Evolutionary conservation across 1,140 invertebrate species (phyloP).

Genomic region (Drosophila funebris): DNA sequence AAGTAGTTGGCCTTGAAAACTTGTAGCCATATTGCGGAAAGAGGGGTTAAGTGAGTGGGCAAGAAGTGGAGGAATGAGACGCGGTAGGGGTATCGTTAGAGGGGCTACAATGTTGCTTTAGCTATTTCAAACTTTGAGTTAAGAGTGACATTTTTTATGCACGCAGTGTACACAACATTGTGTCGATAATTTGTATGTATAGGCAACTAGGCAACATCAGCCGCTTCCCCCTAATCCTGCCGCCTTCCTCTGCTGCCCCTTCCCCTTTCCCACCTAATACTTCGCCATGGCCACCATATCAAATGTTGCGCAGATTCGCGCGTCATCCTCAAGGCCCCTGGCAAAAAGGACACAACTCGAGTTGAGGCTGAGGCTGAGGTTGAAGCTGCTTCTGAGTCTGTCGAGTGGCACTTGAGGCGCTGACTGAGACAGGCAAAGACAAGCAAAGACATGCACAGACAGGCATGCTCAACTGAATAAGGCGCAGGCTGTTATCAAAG

Average conservation of each 20-base stretch:
- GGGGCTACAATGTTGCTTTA: neutral
- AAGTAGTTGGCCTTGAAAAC: conserved; percentile 57
- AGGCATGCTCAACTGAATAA: conserved; percentile 39
- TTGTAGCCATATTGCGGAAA: conserved; percentile 54
- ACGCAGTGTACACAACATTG: conserved; percentile 53
- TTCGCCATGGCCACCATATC: conserved; percentile 18
- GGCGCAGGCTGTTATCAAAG: conserved; percentile 58
- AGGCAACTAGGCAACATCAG: conserved; percentile 42
- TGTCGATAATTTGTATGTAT: conserved; percentile 74
- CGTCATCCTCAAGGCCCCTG: conserved; percentile 54
- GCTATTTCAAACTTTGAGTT: conserved; percentile 44
- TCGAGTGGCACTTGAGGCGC: conserved; percentile 42
- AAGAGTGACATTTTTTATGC: conserved; percentile 44
- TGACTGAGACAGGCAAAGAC: conserved; percentile 15
- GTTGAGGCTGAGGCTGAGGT: neutral
- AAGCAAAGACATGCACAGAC: conserved; percentile 17
- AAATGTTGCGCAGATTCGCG: conserved; percentile 61
- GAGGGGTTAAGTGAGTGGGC: neutral
- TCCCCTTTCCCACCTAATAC: too few relatives aligned
- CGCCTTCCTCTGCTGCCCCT: too few relatives aligned
- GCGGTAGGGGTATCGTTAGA: neutral
- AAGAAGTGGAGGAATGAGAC: too few relatives aligned
- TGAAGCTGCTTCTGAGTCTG: neutral
- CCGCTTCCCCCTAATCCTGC: neutral
- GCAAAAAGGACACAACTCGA: conserved; percentile 27